phyloP scores from a whole-genome alignment of 2,113 vertebrate genomes.

The Tetrax tetrax region DNA sequence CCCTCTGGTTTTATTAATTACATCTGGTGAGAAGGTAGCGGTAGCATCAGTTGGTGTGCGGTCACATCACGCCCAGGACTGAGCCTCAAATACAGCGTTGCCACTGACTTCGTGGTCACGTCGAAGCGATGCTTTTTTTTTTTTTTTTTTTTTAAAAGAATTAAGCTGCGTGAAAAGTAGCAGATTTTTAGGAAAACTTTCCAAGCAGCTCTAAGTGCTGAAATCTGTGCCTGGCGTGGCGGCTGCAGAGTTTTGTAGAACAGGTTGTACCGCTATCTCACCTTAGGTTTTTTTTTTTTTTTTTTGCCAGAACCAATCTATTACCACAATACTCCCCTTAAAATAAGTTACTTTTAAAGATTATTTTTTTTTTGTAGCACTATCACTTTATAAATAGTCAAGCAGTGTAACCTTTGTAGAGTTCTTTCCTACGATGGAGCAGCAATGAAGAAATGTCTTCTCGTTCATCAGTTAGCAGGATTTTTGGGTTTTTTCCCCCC shows the following conservation, averaged over 20 bases:
- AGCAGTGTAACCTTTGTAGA: neutral
- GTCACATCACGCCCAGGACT: accelerated
- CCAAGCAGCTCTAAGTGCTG: neutral
- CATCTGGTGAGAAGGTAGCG: accelerated
- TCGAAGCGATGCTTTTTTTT: neutral
- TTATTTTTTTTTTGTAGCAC: neutral
- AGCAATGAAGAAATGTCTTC: neutral
- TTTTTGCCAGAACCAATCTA: neutral
- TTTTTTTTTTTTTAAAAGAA: neutral
- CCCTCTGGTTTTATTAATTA: accelerated
- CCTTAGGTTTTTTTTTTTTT: neutral
- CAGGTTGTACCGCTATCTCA: neutral
- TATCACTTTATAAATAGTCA: neutral
- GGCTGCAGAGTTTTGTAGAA: neutral
- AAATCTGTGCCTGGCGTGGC: accelerated
- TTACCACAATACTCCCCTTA: neutral
- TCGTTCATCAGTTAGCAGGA: accelerated
- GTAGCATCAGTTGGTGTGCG: accelerated
- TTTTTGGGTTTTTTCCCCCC: neutral
- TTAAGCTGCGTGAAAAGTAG: accelerated
- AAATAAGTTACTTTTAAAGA: neutral
- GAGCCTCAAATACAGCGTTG: accelerated
- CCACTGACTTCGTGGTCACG: accelerated
- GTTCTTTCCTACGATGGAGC: accelerated
- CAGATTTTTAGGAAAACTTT: neutral